A percentile compares a stretch with the other conserved stretches of the same genome.
Evolutionary conservation across 2,797 vertebrate genomes (phyloP).

Genomic region (Adrianichthys oophorus): DNA sequence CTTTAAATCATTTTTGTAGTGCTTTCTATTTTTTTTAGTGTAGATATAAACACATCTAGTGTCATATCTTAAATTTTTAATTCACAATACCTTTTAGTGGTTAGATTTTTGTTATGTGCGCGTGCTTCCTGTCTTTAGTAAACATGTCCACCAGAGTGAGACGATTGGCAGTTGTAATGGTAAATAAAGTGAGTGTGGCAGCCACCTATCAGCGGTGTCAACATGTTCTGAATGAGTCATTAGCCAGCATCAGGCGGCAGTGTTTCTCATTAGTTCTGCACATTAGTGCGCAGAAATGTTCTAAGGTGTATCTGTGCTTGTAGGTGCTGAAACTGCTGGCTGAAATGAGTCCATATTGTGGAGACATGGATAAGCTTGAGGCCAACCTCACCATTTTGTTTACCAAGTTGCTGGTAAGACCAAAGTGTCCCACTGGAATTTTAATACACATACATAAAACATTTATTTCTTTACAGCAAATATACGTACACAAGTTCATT

Average conservation of each 20-base stretch:
- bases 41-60: too few species aligned
- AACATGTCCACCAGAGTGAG: not conserved
- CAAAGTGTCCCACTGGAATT: not conserved
- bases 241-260: slow-evolving; percentile 33
- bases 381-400: slow-evolving; percentile 95
- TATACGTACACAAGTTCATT: too few species aligned
- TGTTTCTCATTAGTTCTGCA: slow-evolving; percentile 41
- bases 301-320: slow-evolving; percentile 18
- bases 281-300: slow-evolving; percentile 23
- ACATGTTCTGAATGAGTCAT: slow-evolving; percentile 47
- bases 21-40: too few species aligned
- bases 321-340: slow-evolving; percentile 97
- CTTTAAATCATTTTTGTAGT: too few species aligned
- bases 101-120: too few species aligned
- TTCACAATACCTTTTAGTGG: too few species aligned
- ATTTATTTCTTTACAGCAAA: too few species aligned
- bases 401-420: slow-evolving; percentile 93
- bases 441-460: not conserved
- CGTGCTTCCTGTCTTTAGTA: too few species aligned
- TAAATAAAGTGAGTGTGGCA: slow-evolving; percentile 54
- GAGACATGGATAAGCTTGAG: slow-evolving; percentile 98
- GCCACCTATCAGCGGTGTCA: slow-evolving; percentile 54
- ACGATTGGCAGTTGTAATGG: slow-evolving; percentile 14
- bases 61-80: too few species aligned
- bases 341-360: slow-evolving; percentile 98